A percentile compares a stretch with the other conserved stretches of the same genome.
Evolutionary conservation across 2,797 vertebrate genomes (phyloP).

Genomic region (Sternarchorhynchus goeldii): DNA sequence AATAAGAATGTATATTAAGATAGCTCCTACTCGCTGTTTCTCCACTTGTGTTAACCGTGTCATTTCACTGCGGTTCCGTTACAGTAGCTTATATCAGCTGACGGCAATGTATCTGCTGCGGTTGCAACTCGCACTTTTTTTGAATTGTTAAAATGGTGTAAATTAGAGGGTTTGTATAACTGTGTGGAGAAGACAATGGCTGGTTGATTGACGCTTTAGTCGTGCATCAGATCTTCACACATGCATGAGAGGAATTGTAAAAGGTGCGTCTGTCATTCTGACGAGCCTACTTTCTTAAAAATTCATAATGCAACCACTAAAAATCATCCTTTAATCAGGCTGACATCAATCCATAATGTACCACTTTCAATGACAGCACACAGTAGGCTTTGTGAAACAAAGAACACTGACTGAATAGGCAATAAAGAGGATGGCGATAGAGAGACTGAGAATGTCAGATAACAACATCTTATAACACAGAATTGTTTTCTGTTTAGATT

Average conservation of each 20-base stretch:
- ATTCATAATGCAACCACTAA: background rate
- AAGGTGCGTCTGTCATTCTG: constrained; percentile 41
- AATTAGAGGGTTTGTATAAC: constrained; percentile 38
- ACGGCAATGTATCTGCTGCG: background rate
- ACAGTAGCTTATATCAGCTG: constrained; percentile 17
- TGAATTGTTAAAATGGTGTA: constrained; percentile 27
- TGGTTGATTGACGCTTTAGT: constrained; percentile 43
- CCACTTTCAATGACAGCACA: background rate
- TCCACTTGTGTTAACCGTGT: constrained; percentile 23
- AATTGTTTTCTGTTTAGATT: background rate
- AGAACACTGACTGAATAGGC: background rate
- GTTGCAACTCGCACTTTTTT: constrained; percentile 22
- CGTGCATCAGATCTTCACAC: constrained; percentile 11
- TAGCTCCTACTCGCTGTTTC: background rate
- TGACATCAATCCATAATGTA: constrained; percentile 1
- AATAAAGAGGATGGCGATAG: background rate
- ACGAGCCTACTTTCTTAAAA: constrained; percentile 15
- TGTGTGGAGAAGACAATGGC: constrained; percentile 32
- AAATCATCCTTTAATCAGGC: background rate
- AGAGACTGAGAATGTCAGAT: background rate
- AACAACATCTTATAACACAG: background rate
- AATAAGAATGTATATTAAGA: background rate
- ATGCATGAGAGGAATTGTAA: constrained; percentile 28
- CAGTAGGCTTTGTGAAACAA: background rate
- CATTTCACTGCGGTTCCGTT: constrained; percentile 33